phyloP scores from a whole-genome alignment of 2,113 vertebrate genomes.

The Prietella phreatophila region DNA sequence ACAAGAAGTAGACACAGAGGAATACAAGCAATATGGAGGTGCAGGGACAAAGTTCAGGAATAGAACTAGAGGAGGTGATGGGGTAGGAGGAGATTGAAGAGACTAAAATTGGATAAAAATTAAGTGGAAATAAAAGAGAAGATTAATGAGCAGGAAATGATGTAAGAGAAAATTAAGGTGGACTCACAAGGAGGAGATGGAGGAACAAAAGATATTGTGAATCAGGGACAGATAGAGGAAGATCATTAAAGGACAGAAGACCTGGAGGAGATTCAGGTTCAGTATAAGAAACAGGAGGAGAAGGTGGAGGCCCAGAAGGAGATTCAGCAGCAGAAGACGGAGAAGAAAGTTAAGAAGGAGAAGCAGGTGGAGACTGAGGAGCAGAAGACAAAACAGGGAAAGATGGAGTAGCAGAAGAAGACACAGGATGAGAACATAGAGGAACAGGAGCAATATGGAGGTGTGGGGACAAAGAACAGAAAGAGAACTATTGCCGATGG shows the following conservation, averaged over 20 bases:
- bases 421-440: background rate
- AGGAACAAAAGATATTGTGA: background rate
- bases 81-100: background rate
- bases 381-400: background rate
- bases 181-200: background rate
- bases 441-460: too few species aligned
- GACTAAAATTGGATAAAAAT: background rate
- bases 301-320: background rate
- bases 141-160: conserved; percentile 25
- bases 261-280: background rate
- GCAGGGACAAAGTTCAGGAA: background rate
- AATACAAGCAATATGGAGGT: background rate
- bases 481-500: background rate
- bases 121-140: background rate
- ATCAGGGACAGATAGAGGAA: conserved; percentile 23
- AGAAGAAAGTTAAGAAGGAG: background rate
- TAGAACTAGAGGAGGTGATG: background rate
- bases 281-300: background rate
- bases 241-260: conserved; percentile 36
- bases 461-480: background rate
- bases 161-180: conserved; percentile 14
- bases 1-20: background rate
- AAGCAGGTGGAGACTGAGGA: background rate
- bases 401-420: background rate
- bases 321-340: background rate